These are phyloP conservation scores for Lithophane ornitopus DNA, from an alignment of 2,888 invertebrate species.

Conservation along the genomic window DNA sequence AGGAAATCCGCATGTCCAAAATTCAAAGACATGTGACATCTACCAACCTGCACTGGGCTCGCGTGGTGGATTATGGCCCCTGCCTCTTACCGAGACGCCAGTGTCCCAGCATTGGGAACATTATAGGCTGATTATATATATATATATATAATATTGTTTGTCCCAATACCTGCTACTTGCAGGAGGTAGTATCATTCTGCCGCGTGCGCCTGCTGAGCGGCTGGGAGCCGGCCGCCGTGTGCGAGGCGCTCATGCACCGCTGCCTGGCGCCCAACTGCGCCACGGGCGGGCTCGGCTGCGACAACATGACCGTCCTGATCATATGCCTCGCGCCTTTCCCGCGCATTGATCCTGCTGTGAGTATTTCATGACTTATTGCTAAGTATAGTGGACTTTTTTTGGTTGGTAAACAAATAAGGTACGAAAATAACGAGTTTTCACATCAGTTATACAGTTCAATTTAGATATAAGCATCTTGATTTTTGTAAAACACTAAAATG, in stretches of 20 bases:
- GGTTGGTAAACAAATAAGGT: not conserved
- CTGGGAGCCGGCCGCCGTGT: constrained; percentile 98
- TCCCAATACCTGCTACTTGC: not conserved
- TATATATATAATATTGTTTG: too few species aligned
- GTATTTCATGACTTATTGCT: constrained; percentile 26
- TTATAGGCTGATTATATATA: too few species aligned
- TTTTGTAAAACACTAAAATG: too few species aligned
- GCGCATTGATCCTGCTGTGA: constrained; percentile 72
- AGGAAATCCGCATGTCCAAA: too few species aligned
- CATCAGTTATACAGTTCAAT: too few species aligned
- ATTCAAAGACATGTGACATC: too few species aligned
- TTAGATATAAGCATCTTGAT: too few species aligned
- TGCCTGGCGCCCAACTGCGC: constrained; percentile 99
- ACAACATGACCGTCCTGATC: constrained; percentile 99
- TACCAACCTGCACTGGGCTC: too few species aligned
- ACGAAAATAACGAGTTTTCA: too few species aligned
- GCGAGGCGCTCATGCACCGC: constrained; percentile 98
- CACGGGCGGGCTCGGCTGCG: constrained; percentile 99
- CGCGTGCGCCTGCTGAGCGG: constrained; percentile 95
- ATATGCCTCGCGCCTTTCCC: constrained; percentile 93
- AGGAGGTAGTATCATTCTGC: constrained; percentile 97
- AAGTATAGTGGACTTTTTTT: not conserved
- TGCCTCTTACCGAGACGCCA: too few species aligned
- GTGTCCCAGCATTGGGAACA: too few species aligned
- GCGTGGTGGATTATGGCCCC: too few species aligned